phyloP scores from a whole-genome alignment of 2,113 vertebrate species.

The Laterallus jamaicensis region DNA sequence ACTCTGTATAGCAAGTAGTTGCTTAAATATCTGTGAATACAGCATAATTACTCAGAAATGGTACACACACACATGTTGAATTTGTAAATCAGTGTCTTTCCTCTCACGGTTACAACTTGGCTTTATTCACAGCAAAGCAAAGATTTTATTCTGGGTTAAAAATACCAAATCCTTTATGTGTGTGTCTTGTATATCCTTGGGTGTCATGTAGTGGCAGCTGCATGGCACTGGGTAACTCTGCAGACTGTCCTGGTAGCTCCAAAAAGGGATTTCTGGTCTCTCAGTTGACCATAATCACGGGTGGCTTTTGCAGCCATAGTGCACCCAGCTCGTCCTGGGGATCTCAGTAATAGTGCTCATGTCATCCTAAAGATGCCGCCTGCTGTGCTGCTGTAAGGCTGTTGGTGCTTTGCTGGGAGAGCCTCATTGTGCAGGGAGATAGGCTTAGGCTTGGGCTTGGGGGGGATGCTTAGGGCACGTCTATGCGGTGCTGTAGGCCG shows the following conservation, averaged over 20 bases:
- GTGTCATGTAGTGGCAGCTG: not conserved
- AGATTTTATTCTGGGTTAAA: not conserved
- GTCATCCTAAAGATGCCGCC: not conserved
- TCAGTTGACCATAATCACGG: not conserved
- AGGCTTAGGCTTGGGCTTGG: not conserved
- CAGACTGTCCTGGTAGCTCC: not conserved
- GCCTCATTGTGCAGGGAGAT: rapidly evolving
- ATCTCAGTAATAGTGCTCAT: not conserved
- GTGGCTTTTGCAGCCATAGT: not conserved
- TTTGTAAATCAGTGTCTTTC: constrained; percentile 40
- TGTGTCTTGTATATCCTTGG: not conserved
- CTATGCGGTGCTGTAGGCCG: not conserved
- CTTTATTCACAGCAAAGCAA: constrained; percentile 12
- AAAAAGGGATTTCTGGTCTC: not conserved
- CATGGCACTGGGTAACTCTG: not conserved
- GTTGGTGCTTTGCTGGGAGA: not conserved
- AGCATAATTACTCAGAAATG: constrained; percentile 36
- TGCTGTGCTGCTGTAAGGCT: not conserved
- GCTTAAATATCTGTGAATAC: constrained; percentile 16
- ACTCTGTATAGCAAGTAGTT: not conserved
- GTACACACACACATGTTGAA: not conserved
- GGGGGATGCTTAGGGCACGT: not conserved
- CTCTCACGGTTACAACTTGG: not conserved
- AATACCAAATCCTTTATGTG: not conserved
- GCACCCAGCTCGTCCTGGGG: not conserved